Evolutionary conservation across 2,797 vertebrate genomes (phyloP).

Genomic region (Pristis pectinata): DNA sequence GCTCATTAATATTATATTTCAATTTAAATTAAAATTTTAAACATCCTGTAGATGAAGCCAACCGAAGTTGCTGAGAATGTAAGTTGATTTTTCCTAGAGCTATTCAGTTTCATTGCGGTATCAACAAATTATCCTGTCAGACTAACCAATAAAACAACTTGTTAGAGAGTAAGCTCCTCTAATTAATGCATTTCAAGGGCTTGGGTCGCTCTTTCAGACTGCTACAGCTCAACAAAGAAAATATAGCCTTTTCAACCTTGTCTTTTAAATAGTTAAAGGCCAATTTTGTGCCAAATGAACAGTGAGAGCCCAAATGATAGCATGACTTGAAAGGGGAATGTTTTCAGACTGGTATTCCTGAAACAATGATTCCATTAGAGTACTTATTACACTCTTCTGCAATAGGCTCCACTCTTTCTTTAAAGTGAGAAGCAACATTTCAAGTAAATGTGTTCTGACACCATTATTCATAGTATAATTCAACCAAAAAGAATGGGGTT

Average conservation of each 20-base stretch:
- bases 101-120: not conserved
- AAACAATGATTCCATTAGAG: not conserved
- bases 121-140: not conserved
- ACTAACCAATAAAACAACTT: not conserved
- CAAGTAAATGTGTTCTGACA: not conserved
- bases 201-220: not conserved
- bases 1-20: not conserved
- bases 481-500: not conserved
- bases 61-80: not conserved
- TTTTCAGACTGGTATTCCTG: not conserved
- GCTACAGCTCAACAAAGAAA: not conserved
- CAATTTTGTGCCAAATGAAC: not conserved
- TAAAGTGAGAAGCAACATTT: not conserved
- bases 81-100: not conserved
- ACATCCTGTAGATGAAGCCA: not conserved
- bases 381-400: not conserved
- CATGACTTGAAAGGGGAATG: not conserved
- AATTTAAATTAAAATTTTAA: not conserved
- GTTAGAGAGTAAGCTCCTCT: not conserved
- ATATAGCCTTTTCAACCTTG: not conserved
- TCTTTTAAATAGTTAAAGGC: not conserved
- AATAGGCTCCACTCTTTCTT: not conserved
- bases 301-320: not conserved
- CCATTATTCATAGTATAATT: not conserved
- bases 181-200: not conserved